Evolutionary conservation across 2,888 invertebrate genomes (phyloP).

Genomic region (Nemotelus pantherinus): DNA sequence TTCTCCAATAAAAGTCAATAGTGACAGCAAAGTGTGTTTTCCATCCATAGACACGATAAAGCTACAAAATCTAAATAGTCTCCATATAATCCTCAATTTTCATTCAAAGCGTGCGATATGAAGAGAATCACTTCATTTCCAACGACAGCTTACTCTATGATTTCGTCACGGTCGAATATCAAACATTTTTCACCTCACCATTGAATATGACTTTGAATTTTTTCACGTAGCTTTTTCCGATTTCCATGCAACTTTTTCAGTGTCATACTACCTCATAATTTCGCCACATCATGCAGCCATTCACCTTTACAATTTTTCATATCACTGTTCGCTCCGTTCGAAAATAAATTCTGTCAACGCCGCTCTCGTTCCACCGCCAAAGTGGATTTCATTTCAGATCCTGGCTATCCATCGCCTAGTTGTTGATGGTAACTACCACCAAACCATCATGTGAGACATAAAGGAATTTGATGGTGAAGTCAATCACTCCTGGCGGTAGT

Average conservation of each 20-base stretch:
- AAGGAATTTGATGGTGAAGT: constrained; percentile 32
- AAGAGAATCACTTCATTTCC: too few species aligned
- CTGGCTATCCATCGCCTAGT: neutral
- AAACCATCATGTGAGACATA: constrained; percentile 30
- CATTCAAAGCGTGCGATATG: too few species aligned
- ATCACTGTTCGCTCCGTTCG: neutral
- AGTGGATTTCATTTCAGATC: too few species aligned
- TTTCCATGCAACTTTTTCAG: neutral
- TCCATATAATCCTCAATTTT: too few species aligned
- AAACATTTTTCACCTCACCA: constrained; percentile 1
- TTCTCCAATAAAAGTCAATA: too few species aligned
- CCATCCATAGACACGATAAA: too few species aligned
- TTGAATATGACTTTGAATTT: constrained; percentile 17
- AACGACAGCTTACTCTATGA: too few species aligned
- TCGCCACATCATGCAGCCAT: neutral
- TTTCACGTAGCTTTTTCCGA: neutral
- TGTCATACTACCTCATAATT: neutral
- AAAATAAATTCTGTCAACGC: neutral
- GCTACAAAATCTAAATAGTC: too few species aligned
- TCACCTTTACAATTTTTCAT: too few species aligned
- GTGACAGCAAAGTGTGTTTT: too few species aligned
- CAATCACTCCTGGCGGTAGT: constrained; percentile 7
- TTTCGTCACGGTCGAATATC: neutral
- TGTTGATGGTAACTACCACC: constrained; percentile 31
- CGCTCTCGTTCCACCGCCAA: neutral